These are phyloP conservation scores for Xenentodon cancila DNA, from an alignment of 2,797 vertebrate species.

Conservation along the genomic window DNA sequence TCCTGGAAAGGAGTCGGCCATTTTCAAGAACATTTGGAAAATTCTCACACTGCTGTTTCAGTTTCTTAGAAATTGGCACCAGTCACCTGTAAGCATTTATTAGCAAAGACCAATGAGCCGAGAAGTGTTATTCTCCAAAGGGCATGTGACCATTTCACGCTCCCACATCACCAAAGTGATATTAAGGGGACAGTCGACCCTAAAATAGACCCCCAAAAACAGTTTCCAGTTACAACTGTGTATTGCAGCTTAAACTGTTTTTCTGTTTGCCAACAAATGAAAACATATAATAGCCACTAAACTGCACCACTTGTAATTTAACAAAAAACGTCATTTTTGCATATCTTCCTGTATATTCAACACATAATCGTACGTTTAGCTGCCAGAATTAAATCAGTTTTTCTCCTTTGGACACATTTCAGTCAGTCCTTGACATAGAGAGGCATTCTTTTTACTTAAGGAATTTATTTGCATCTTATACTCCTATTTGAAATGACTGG, in stretches of 20 bases:
- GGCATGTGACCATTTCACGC: slow-evolving; percentile 28
- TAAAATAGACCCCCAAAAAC: not conserved
- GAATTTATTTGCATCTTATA: not conserved
- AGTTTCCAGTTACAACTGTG: too few species aligned
- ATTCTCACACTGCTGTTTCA: slow-evolving; percentile 31
- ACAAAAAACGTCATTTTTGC: too few species aligned
- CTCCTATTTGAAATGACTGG: not conserved
- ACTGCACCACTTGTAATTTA: too few species aligned
- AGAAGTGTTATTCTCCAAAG: slow-evolving; percentile 37
- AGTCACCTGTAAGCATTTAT: slow-evolving; percentile 38
- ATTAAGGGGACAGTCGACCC: slow-evolving; percentile 12
- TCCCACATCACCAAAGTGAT: slow-evolving; percentile 12
- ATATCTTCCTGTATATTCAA: too few species aligned
- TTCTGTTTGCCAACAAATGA: too few species aligned
- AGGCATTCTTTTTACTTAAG: too few species aligned
- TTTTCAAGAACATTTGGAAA: slow-evolving; percentile 38
- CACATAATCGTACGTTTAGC: not conserved
- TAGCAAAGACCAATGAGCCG: slow-evolving; percentile 47
- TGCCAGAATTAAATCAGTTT: too few species aligned
- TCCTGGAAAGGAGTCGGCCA: slow-evolving; percentile 16
- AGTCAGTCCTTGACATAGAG: too few species aligned
- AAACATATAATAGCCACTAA: too few species aligned
- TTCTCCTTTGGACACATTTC: too few species aligned
- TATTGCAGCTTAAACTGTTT: too few species aligned
- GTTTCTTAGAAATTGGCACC: slow-evolving; percentile 54